Base-by-base conservation (phyloP, 2,113 vertebrate species). In the Pteropus alecto region DNA sequence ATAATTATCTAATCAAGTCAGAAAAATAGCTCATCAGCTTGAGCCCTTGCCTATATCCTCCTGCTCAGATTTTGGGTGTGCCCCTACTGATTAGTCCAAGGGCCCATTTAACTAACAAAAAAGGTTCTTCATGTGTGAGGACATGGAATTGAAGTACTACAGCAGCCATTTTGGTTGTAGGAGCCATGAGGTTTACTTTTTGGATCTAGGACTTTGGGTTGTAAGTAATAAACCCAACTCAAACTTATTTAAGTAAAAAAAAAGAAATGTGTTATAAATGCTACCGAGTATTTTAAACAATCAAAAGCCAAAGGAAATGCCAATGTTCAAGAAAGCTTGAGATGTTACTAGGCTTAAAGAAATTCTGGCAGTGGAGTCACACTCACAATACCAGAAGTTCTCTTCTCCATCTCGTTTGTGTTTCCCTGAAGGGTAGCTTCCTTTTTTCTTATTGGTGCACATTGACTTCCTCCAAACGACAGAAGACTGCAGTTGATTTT, bases 221-320 rank as follows among this genome's bases (percentile, higher is more conserved):
- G 5, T 56, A 93, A 89, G 24, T 48, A 61, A 63, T 87, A 56
- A 86, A 54, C 28, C 41, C 28, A 94, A 82, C 33, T 74, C 61
- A 94, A 41, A 70, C 35, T 60, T 58, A 87, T 68, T 78, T 76
- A 90, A 93, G 16, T 71, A 35, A 83, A 92, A 79, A 58, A 38
- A 68, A 48, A 58, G 22, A 3, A 82, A 60, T 61, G 56, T 73
- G 46, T 15, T 91, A 41, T 68, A 60, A 61, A 46, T 89, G 26
- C 73, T 65, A 84, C 58, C 65, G 21, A 10, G 7, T 89, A 78
- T 89, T 73, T 92, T 87, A 83, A 63, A 87, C 70, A 68, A 74
- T 73, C 60, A 96, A 83, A 87, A n/a, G 24, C 61, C 96, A 70
- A 89, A 22, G 33, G 26, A 83, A 92, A 93, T 51, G 18, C 24